phyloP scores from a whole-genome alignment of 1,140 invertebrate species.

The Lasioglossum albipes region DNA sequence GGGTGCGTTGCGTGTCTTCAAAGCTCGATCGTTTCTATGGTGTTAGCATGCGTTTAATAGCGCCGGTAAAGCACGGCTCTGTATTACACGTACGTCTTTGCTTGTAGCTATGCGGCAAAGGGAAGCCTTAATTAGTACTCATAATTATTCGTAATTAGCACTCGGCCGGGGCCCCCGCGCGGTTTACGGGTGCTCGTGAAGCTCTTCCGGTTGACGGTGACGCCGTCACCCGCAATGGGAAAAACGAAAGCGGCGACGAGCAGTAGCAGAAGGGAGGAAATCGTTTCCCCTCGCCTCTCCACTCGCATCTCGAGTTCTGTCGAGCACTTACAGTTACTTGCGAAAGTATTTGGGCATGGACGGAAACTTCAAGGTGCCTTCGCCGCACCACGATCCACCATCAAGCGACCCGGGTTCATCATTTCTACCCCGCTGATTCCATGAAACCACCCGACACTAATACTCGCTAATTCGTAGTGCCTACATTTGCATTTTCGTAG shows the following conservation, averaged over 20 bases:
- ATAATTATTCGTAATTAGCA: conserved; percentile 76
- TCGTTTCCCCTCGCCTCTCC: conserved; percentile 15
- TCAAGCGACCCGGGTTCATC: too few relatives aligned
- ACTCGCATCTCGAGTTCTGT: conserved; percentile 42
- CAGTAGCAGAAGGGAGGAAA: background rate
- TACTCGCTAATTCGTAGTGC: too few relatives aligned
- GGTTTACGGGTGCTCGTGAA: conserved; percentile 52
- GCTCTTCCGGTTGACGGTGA: conserved; percentile 30
- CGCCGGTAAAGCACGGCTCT: conserved; percentile 36
- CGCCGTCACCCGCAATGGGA: conserved; percentile 35
- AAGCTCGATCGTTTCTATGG: conserved; percentile 50
- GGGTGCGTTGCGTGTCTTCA: conserved; percentile 39
- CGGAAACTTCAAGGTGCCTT: background rate
- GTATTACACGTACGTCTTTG: conserved; percentile 46
- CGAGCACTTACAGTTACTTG: conserved; percentile 17
- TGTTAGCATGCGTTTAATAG: conserved; percentile 54
- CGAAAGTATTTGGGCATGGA: background rate
- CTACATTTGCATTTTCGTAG: too few relatives aligned
- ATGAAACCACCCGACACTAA: too few relatives aligned
- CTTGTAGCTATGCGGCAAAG: conserved; percentile 44
- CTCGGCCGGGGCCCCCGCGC: conserved; percentile 46
- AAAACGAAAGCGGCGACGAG: conserved; percentile 11
- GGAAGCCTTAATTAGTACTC: conserved; percentile 73
- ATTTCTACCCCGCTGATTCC: too few relatives aligned
- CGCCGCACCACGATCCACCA: too few relatives aligned